Conservation (phyloP, 2,113 vertebrate genomes). For the Pristiophorus japonicus region DNA sequence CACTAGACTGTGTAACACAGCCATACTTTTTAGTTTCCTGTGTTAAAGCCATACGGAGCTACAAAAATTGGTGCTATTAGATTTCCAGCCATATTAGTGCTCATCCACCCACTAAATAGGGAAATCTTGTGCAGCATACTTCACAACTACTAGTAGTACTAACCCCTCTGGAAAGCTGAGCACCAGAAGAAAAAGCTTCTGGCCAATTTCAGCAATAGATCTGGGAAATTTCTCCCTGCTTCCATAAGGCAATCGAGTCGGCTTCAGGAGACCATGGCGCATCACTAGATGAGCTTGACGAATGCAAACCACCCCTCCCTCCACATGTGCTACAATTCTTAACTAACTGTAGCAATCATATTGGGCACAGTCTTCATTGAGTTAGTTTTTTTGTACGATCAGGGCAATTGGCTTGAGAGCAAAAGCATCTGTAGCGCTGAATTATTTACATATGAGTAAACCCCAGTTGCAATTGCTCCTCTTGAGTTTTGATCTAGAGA, state of each 20-base stretch:
- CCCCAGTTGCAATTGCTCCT: background rate
- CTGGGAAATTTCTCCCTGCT: background rate
- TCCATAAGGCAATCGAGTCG: too few species aligned
- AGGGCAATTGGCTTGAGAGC: background rate
- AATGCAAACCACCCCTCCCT: background rate
- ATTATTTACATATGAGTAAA: background rate
- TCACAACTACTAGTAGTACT: background rate
- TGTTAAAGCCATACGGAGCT: background rate
- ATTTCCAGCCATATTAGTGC: background rate
- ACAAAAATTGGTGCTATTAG: background rate
- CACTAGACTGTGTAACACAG: background rate
- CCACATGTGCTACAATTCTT: background rate
- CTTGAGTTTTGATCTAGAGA: background rate
- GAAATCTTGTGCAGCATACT: background rate
- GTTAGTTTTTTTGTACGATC: background rate
- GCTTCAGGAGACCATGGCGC: background rate
- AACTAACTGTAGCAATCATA: background rate
- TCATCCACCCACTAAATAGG: background rate
- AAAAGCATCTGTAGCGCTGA: background rate
- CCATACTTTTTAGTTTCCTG: background rate
- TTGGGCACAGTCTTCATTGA: background rate
- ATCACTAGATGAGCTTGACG: background rate
- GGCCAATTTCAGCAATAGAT: background rate
- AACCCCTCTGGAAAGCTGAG: too few species aligned
- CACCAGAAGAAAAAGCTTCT: background rate